Evolutionary conservation across 2,797 vertebrate species (phyloP).

Genomic region (Pteronotus mesoamericanus): DNA sequence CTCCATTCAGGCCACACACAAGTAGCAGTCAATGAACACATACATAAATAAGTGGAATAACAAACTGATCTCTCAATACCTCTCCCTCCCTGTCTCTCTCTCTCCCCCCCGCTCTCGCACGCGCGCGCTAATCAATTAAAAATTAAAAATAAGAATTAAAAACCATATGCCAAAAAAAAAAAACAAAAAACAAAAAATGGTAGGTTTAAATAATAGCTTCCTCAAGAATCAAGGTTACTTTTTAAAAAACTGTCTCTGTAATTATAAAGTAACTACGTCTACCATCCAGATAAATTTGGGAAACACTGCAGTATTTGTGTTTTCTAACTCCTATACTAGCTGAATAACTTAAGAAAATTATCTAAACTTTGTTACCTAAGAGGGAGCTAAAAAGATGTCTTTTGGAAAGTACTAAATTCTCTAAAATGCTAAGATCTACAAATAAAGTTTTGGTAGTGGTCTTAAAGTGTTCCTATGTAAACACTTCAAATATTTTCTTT

Average conservation of each 20-base stretch:
- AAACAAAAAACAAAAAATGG: neutral
- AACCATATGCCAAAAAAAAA: neutral
- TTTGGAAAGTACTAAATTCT: neutral
- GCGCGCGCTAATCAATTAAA: too few species aligned
- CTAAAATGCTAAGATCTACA: neutral
- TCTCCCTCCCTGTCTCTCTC: neutral
- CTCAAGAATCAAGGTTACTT: neutral
- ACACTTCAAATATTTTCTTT: slow-evolving; percentile 20
- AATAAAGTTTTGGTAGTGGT: neutral
- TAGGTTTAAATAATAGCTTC: neutral
- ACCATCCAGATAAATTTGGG: neutral
- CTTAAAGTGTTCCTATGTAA: neutral
- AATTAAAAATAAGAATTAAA: neutral
- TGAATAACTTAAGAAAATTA: neutral
- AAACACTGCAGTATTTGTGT: neutral
- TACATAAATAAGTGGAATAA: neutral
- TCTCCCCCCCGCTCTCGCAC: too few species aligned
- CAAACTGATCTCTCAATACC: neutral
- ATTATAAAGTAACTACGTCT: neutral
- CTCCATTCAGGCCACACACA: neutral
- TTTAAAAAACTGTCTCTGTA: neutral
- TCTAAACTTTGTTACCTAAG: neutral
- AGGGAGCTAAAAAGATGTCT: neutral
- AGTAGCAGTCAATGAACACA: neutral
- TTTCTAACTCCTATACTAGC: neutral